Evolutionary conservation across 37 sponge, comb jelly and placozoan genomes (phyloP).

Genomic region (Chondrosia reniformis): DNA sequence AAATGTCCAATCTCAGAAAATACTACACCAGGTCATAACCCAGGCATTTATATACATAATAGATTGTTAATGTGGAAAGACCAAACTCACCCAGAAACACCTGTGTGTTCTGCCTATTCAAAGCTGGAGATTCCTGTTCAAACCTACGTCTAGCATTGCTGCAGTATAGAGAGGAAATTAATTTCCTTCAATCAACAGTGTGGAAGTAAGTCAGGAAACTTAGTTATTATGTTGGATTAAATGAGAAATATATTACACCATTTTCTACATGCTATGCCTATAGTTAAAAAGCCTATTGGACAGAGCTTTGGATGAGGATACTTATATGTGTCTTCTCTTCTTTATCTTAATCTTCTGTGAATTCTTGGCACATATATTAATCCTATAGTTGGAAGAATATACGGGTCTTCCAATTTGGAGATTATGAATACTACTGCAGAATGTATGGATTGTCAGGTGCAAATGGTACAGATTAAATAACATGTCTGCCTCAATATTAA

Average conservation of each 20-base stretch:
- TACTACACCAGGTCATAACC: background rate
- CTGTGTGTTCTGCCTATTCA: background rate
- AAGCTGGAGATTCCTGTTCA: background rate
- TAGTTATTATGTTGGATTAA: too few species aligned
- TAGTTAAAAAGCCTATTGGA: too few species aligned
- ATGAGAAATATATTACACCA: too few species aligned
- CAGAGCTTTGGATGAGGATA: too few species aligned
- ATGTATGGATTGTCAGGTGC: background rate
- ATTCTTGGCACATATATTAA: too few species aligned
- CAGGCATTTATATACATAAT: background rate
- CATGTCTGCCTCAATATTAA: background rate
- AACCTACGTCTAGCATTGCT: background rate
- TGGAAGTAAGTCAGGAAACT: conserved; percentile 6
- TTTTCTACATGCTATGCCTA: too few species aligned
- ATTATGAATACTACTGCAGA: background rate
- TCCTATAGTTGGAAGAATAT: background rate
- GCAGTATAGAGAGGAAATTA: background rate
- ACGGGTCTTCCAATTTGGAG: background rate
- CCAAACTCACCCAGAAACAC: conserved; percentile 5
- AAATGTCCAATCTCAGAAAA: background rate
- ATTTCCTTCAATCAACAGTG: background rate
- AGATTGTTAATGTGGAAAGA: background rate
- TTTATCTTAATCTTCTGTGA: too few species aligned
- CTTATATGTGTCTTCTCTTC: too few species aligned
- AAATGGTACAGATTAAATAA: background rate